phyloP scores from a whole-genome alignment of 2,888 invertebrate species.

The Eupithecia pulchellata region DNA sequence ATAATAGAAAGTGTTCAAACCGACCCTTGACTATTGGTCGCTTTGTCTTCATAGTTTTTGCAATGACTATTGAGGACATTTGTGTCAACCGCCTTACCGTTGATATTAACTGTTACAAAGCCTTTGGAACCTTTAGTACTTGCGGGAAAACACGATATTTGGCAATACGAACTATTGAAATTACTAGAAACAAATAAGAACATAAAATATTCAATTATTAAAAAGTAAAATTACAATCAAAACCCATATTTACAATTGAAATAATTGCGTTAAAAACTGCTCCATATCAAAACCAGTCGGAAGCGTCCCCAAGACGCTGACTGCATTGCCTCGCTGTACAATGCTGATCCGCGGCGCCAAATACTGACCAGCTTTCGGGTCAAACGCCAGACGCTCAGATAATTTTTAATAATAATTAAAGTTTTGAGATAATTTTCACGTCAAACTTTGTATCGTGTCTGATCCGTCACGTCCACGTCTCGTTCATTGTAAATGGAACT shows the following conservation, averaged over 20 bases:
- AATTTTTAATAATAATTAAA: no score
- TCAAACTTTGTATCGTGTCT: not conserved
- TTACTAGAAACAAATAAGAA: no score
- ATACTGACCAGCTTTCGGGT: no score
- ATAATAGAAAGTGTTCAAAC: constrained; percentile 5
- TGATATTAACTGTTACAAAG: constrained; percentile 17
- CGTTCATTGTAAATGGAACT: not conserved
- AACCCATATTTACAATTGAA: no score
- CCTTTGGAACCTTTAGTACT: not conserved
- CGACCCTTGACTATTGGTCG: constrained; percentile 10
- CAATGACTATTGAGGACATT: constrained; percentile 10
- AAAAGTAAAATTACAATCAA: no score
- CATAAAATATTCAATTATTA: no score
- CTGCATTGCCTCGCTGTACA: no score
- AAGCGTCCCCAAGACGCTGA: no score
- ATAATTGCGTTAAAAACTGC: no score
- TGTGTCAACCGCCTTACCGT: constrained; percentile 14
- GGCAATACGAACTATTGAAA: not conserved
- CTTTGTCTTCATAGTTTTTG: constrained; percentile 21
- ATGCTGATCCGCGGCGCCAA: no score
- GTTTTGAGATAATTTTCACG: not conserved
- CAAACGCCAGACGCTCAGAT: not conserved
- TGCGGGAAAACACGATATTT: not conserved
- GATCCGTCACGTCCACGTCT: not conserved
- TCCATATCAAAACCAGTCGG: no score